Percentiles rank a stretch among this genome's conserved stretches.
These are phyloP conservation scores for Thinocorus orbignyianus DNA, from an alignment of 2,113 vertebrate species.

Conservation along the genomic window DNA sequence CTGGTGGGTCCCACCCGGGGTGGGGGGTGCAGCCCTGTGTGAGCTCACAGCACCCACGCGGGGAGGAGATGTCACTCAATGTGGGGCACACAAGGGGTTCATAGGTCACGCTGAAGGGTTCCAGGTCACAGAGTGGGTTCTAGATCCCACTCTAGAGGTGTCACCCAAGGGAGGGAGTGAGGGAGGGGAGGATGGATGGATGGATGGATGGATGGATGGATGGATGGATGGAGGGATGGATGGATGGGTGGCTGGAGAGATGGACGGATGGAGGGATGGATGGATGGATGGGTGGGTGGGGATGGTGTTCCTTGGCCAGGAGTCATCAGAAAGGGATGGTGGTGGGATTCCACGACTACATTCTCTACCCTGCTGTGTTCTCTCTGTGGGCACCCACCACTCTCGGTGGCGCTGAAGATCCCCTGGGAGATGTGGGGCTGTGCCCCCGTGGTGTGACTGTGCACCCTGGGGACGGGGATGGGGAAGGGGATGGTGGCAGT, in stretches of 20 bases:
- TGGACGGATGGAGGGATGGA: rapidly evolving
- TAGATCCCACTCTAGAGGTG: too few relatives aligned
- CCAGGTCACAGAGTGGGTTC: background rate
- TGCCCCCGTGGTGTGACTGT: rapidly evolving
- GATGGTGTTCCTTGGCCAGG: rapidly evolving
- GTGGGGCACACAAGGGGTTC: background rate
- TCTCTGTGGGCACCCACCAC: background rate
- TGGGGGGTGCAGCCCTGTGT: background rate
- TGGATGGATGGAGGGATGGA: rapidly evolving
- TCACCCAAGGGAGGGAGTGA: background rate
- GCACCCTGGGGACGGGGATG: background rate
- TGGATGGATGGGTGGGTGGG: background rate
- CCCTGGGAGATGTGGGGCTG: rapidly evolving
- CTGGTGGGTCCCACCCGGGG: too few relatives aligned
- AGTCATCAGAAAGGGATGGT: rapidly evolving
- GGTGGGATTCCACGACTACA: too few relatives aligned
- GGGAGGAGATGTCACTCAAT: slow-evolving; percentile 22
- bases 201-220: background rate
- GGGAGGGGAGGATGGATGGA: background rate
- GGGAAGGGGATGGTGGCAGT: rapidly evolving
- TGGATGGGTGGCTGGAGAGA: rapidly evolving
- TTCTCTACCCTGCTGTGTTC: background rate
- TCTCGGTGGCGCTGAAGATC: background rate
- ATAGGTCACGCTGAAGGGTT: background rate
- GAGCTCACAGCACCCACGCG: background rate